Evolutionary conservation across 2,797 vertebrate genomes (phyloP).

Genomic region (Bothrops alternatus): DNA sequence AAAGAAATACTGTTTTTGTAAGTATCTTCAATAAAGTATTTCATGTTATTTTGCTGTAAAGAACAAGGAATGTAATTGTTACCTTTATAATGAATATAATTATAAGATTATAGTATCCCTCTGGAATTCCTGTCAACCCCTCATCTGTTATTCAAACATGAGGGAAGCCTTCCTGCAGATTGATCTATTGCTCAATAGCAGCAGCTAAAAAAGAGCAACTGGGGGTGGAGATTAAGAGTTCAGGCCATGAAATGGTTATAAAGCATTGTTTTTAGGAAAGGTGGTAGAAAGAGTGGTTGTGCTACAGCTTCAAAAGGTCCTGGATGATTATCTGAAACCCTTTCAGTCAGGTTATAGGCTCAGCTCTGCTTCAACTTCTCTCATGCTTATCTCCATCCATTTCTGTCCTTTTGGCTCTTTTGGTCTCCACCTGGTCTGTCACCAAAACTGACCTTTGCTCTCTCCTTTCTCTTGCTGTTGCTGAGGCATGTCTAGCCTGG

Average conservation of each 20-base stretch:
- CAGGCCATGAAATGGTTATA: not conserved
- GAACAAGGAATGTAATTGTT: conserved; percentile 14
- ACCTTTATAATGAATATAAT: conserved; percentile 14
- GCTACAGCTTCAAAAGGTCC: not conserved
- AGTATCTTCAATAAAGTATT: conserved; percentile 17
- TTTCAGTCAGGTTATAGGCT: not conserved
- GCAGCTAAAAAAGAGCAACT: not conserved
- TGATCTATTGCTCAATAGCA: not conserved
- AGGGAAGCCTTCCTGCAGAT: not conserved
- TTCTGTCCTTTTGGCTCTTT: not conserved
- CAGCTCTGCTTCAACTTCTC: not conserved
- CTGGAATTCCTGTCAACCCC: not conserved
- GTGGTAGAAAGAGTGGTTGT: not conserved
- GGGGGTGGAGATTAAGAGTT: not conserved
- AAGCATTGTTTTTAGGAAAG: not conserved
- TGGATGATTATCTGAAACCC: not conserved
- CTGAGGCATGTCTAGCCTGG: too few species aligned
- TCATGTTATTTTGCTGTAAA: not conserved
- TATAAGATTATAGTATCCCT: not conserved
- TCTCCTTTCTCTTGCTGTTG: not conserved
- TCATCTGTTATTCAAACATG: not conserved
- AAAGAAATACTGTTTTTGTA: not conserved
- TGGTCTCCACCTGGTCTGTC: not conserved
- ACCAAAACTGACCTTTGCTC: not conserved
- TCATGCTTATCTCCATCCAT: not conserved